These are phyloP conservation scores for Lagothrix lagotricha DNA, from an alignment of 2,797 vertebrate genomes.

Conservation along the genomic window DNA sequence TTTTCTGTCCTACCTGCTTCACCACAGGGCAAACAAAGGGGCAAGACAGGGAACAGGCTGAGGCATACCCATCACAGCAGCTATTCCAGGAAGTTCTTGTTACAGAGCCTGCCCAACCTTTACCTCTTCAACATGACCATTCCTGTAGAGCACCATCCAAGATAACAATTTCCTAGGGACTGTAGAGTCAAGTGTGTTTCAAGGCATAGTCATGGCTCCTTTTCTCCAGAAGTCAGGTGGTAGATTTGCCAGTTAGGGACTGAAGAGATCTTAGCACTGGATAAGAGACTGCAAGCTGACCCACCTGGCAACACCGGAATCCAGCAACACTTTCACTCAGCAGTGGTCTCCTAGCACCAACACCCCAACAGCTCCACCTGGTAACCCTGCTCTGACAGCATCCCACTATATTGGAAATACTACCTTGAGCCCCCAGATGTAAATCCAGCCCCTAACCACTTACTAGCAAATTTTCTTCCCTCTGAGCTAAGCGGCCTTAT, in stretches of 20 bases:
- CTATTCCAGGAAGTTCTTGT: conserved; percentile 32
- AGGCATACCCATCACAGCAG: background rate
- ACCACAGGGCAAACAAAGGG: background rate
- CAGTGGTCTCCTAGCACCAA: conserved; percentile 17
- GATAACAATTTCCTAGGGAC: background rate
- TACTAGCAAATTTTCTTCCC: background rate
- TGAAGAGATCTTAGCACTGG: conserved; percentile 14
- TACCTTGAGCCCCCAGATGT: background rate
- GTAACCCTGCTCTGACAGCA: background rate
- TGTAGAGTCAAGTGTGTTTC: background rate
- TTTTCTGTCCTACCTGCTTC: conserved; percentile 16
- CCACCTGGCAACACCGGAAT: background rate
- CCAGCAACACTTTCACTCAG: background rate
- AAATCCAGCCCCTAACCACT: background rate
- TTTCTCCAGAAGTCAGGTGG: conserved; percentile 22
- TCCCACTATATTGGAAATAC: background rate
- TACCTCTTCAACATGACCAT: background rate
- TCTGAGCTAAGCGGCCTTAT: background rate
- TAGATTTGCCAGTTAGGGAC: background rate
- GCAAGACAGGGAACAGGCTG: background rate
- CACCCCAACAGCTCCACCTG: conserved; percentile 15
- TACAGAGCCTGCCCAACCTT: background rate
- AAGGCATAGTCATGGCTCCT: background rate
- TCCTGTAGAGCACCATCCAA: background rate
- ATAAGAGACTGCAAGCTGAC: background rate